Evolutionary conservation across 2,797 vertebrate species (phyloP).

Genomic region (Gephyroberyx darwinii): DNA sequence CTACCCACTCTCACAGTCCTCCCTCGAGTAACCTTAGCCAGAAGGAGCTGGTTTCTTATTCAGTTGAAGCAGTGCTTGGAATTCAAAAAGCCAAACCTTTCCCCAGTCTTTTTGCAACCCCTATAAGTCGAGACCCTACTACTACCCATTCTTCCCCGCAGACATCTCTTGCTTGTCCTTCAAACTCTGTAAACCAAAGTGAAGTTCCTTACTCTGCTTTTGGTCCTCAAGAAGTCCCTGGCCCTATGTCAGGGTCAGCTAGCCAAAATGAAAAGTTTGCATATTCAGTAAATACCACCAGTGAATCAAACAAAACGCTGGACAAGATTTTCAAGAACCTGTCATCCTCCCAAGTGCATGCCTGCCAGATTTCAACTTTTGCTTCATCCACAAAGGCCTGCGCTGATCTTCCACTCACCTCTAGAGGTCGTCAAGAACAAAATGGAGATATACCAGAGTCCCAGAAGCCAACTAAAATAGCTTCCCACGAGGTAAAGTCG

Average conservation of each 20-base stretch:
- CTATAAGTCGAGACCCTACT: background rate
- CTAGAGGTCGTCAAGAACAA: conserved; percentile 1
- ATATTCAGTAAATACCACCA: background rate
- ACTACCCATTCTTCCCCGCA: background rate
- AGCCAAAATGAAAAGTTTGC: background rate
- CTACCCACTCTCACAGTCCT: background rate
- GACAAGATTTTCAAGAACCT: conserved; percentile 13
- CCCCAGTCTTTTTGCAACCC: conserved; percentile 23
- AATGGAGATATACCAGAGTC: background rate
- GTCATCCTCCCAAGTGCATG: background rate
- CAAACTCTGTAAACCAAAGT: conserved; percentile 3
- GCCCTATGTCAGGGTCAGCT: background rate
- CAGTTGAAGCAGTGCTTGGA: conserved; percentile 72
- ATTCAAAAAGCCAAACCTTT: conserved; percentile 60
- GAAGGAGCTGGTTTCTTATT: conserved; percentile 65
- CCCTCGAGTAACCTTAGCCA: background rate
- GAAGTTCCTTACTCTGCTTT: conserved; percentile 47
- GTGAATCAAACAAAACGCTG: background rate
- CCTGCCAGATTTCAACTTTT: background rate
- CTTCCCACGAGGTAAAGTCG: background rate
- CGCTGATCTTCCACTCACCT: background rate
- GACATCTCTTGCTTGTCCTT: background rate
- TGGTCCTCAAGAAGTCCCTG: background rate
- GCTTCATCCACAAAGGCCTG: background rate
- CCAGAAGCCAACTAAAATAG: conserved; percentile 5